Percentiles rank a stretch among this genome's conserved stretches.
These are phyloP conservation scores for Hyposmocoma kahamanoa DNA, from an alignment of 1,140 invertebrate species.

Conservation along the genomic window DNA sequence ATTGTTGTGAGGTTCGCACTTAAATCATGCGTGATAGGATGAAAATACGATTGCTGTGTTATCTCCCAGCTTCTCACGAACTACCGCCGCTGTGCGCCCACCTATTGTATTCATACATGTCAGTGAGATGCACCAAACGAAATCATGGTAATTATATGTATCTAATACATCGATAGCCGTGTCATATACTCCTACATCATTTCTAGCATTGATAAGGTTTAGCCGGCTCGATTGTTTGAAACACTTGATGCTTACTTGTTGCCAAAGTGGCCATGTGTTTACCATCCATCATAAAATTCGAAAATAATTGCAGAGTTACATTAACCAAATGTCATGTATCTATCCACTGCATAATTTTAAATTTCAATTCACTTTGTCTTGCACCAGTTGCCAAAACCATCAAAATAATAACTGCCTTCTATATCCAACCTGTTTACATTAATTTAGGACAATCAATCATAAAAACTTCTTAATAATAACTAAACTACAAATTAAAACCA, in stretches of 20 bases:
- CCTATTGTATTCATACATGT: conserved; percentile 25
- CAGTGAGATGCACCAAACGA: conserved; percentile 5
- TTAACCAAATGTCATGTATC: not conserved
- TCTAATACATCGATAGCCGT: conserved; percentile 29
- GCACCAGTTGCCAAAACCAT: too few relatives aligned
- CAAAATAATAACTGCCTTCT: too few relatives aligned
- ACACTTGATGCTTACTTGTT: too few relatives aligned
- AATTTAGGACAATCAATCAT: conserved; percentile 5
- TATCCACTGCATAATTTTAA: too few relatives aligned
- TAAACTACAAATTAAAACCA: too few relatives aligned
- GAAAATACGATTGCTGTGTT: conserved; percentile 49
- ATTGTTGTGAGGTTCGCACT: conserved; percentile 48
- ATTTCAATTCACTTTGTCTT: not conserved
- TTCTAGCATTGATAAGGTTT: conserved; percentile 8
- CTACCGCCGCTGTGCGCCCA: conserved; percentile 28
- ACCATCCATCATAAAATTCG: not conserved
- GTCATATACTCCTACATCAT: conserved; percentile 16
- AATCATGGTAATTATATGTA: conserved; percentile 34
- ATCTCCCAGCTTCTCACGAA: conserved; percentile 55
- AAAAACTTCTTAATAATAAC: too few relatives aligned
- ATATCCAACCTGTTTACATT: not conserved
- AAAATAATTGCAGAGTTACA: not conserved
- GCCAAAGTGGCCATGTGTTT: too few relatives aligned
- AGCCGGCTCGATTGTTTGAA: too few relatives aligned
- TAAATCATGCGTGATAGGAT: conserved; percentile 61